A percentile compares a stretch with the other conserved stretches of the same genome.
Evolutionary conservation across 2,888 invertebrate genomes (phyloP).

Genomic region (Brassicogethes aeneus): DNA sequence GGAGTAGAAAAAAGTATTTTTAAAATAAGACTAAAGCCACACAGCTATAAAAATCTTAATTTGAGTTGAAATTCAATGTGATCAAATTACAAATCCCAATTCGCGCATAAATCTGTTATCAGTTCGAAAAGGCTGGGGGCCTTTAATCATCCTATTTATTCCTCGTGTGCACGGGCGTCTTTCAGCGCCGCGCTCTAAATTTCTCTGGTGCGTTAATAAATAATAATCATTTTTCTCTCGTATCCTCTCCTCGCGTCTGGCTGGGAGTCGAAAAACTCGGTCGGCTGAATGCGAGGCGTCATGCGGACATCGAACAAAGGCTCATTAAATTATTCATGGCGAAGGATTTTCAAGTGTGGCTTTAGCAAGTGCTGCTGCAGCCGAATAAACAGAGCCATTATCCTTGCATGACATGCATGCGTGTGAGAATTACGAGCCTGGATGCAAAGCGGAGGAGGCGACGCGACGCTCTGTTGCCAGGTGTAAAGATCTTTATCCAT

Average conservation of each 20-base stretch:
- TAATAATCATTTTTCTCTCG: not conserved
- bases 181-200: not conserved
- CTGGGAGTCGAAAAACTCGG: too few relatives aligned
- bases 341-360: not conserved
- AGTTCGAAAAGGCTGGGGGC: not conserved
- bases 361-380: not conserved
- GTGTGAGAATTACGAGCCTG: slow-evolving; percentile 1
- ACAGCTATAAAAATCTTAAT: too few relatives aligned
- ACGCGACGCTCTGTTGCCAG: too few relatives aligned
- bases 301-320: not conserved
- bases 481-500: too few relatives aligned
- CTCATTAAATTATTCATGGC: slow-evolving; percentile 1
- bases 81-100: too few relatives aligned
- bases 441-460: too few relatives aligned
- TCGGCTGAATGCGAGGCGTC: not conserved
- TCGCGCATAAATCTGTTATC: not conserved
- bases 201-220: not conserved
- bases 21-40: too few relatives aligned
- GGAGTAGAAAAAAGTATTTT: too few relatives aligned
- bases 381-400: slow-evolving; percentile 3
- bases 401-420: slow-evolving; percentile 4
- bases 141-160: not conserved
- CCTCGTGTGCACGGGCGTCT: not conserved
- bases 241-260: too few relatives aligned
- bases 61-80: too few relatives aligned